Evolutionary conservation across 1,140 invertebrate species (phyloP).

Genomic region (Lasaia peninsularis): DNA sequence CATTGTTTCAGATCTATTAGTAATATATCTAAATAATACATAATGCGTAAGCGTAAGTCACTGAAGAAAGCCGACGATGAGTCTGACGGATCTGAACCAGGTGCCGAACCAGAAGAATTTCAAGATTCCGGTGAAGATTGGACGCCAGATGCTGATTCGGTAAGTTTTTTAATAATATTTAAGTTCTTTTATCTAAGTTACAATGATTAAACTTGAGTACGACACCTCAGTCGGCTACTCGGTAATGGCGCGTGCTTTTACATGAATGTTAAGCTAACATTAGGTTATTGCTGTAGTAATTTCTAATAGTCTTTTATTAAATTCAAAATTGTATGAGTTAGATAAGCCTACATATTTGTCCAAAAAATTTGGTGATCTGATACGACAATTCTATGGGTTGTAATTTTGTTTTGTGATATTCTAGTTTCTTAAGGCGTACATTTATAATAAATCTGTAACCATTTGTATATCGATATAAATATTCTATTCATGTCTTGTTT

Average conservation of each 20-base stretch:
- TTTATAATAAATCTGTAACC: no score
- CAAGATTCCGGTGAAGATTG: conserved; percentile 77
- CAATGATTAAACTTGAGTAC: not conserved
- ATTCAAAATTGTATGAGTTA: not conserved
- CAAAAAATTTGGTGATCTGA: no score
- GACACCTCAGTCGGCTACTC: conserved; percentile 1
- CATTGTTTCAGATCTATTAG: conserved; percentile 14
- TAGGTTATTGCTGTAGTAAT: conserved; percentile 15
- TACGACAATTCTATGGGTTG: no score
- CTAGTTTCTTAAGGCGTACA: no score
- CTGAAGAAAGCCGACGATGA: conserved; percentile 71
- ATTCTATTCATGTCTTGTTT: no score
- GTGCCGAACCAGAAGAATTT: conserved; percentile 73
- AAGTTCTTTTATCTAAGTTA: not conserved
- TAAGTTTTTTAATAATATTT: conserved; percentile 29
- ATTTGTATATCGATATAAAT: no score
- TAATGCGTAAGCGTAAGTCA: conserved; percentile 73
- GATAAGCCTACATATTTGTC: no score
- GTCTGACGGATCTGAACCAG: conserved; percentile 67
- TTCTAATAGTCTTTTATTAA: not conserved
- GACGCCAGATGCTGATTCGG: conserved; percentile 74
- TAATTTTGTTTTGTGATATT: no score
- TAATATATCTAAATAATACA: conserved; percentile 23
- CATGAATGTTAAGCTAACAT: conserved; percentile 19
- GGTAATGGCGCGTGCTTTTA: conserved; percentile 33